Evolutionary conservation across 2,797 vertebrate genomes (phyloP), one percentile per base, ranked within the genome.

Genomic region (Cyprinodon diabolis): DNA sequence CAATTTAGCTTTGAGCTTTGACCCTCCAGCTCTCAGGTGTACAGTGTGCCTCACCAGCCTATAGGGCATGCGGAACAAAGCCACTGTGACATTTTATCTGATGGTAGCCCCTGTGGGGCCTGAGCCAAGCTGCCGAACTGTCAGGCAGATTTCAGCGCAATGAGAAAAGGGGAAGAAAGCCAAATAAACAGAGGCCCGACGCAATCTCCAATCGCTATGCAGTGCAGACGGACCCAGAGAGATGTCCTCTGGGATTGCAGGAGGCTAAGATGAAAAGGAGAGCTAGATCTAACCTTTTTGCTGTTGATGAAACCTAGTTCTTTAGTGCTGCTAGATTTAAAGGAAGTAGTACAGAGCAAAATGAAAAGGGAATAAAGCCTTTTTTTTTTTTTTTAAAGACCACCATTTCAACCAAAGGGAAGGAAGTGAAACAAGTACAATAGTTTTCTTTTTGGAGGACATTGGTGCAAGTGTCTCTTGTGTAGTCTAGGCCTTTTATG

Each of bases 31-130:
- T 83, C 83, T 87, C 84, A 91, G 93, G 92, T 94, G 89, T 81
- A 79, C 86, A 75, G 87, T 86, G 86, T 67, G 83, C 83, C 86
- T 69, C 79, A 87, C 80, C 76, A 66, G 83, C 90, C 90, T 87
- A 90, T 92, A 89, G 91, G 92, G 89, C 80, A 60, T 30, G 21
- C 76, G 82, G 91, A 93, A 94, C 93, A 93, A 95, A 94, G 90
- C 90, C 84, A 77, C 49, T 66, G 89, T 94, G 94, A 94, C 94
- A 95, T 94, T 93, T 93, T 85, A 93, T 95, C 91, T 94, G 90
- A 93, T 77, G 84, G 86, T 82, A 72, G 90, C 85, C 93, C 92
- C 94, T 91, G 87, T 86, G 91, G 92, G 92, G 93, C 82, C 77
- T 62, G 77, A 86, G 86, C 88, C 74, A 76, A 81, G 86, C 87